A percentile compares a stretch with the other conserved stretches of the same genome.
Evolutionary conservation across 2,797 vertebrate genomes (phyloP).

Genomic region (Pipistrellus pygmaeus): DNA sequence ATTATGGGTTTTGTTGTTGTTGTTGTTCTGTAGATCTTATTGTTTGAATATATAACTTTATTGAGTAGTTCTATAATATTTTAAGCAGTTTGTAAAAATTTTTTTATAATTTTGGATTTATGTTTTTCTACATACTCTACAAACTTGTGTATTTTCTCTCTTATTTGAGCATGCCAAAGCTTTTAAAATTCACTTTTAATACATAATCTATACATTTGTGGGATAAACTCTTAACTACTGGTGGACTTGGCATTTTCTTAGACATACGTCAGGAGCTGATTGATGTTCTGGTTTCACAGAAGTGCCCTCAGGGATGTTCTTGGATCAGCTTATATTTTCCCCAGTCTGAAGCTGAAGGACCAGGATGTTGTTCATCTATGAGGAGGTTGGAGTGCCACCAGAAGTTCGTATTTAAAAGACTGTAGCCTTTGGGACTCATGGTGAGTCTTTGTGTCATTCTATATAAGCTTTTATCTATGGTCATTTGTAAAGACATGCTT

Average conservation of each 20-base stretch:
- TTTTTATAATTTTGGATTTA: constrained; percentile 27
- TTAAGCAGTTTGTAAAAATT: constrained; percentile 4
- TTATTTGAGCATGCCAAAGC: background rate
- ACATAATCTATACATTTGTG: constrained; percentile 23
- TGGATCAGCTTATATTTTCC: background rate
- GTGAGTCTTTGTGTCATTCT: background rate
- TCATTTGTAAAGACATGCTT: background rate
- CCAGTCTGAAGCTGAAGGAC: background rate
- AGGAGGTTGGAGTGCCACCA: background rate
- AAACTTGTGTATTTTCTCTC: background rate
- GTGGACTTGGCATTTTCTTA: background rate
- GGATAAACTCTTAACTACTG: background rate
- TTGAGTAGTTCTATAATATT: background rate
- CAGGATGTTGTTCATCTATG: background rate
- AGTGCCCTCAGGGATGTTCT: constrained; percentile 65
- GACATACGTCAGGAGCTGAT: constrained; percentile 18
- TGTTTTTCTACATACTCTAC: background rate
- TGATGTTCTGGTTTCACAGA: constrained; percentile 28
- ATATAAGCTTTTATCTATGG: background rate
- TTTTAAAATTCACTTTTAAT: constrained; percentile 4
- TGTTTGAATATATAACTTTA: background rate
- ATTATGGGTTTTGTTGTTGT: background rate
- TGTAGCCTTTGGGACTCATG: fast-evolving
- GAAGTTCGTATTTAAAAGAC: background rate
- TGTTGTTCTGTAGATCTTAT: background rate